Conservation (phyloP, 2,113 vertebrate genomes). For the Etheostoma cragini region DNA sequence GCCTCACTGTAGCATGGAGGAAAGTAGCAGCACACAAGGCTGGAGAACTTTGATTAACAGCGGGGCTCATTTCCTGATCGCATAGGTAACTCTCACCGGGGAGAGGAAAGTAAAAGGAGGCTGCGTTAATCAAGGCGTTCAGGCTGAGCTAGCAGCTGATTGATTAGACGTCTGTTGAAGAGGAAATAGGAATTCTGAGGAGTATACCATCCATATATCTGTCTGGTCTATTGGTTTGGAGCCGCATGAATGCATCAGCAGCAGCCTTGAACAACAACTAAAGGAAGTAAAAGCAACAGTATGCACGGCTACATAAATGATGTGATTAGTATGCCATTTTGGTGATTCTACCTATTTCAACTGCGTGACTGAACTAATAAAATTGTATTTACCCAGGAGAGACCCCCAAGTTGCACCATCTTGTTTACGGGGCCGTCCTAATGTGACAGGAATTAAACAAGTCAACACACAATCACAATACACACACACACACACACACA, state of each 20-base stretch:
- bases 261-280: slow-evolving; percentile 10
- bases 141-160: slow-evolving; percentile 89
- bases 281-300: slow-evolving; percentile 19
- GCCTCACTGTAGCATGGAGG: slow-evolving; percentile 71
- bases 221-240: slow-evolving; percentile 79
- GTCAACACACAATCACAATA: slow-evolving; percentile 73
- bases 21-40: slow-evolving; percentile 55
- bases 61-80: slow-evolving; percentile 83
- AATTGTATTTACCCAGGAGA: slow-evolving; percentile 87
- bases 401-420: slow-evolving; percentile 87
- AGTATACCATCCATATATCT: slow-evolving; percentile 81
- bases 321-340: slow-evolving; percentile 19
- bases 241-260: slow-evolving; percentile 30
- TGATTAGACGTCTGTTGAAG: slow-evolving; percentile 85
- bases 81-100: slow-evolving; percentile 59
- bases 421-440: slow-evolving; percentile 86
- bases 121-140: slow-evolving; percentile 89
- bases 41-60: slow-evolving; percentile 79
- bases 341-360: slow-evolving; percentile 45
- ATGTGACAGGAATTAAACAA: slow-evolving; percentile 84
- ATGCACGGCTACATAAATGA: slow-evolving; percentile 3
- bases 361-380: slow-evolving; percentile 66
- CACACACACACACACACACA: slow-evolving; percentile 60
- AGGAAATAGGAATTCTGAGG: slow-evolving; percentile 92
- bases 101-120: slow-evolving; percentile 82